Conservation (phyloP, 2,888 invertebrate species). For the Euplagia quadripunctaria region DNA sequence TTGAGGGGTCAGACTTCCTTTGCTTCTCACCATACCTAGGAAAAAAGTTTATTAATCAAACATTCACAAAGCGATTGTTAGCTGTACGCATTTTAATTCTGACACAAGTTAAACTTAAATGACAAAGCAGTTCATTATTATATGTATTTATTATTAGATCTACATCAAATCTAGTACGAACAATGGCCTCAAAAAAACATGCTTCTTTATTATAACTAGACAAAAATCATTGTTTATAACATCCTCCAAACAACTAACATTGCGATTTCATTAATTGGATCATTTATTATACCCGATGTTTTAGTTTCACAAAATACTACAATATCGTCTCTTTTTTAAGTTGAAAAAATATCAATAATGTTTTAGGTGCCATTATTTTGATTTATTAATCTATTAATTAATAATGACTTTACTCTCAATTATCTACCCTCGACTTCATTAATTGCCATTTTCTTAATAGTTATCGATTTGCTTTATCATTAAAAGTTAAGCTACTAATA, state of each 20-base stretch:
- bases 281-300: no score
- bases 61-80: background rate
- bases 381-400: no score
- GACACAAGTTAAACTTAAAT: background rate
- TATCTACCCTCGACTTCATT: no score
- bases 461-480: no score
- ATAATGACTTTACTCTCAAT: no score
- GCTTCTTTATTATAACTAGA: background rate
- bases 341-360: no score
- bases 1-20: constrained; percentile 90
- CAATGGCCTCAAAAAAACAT: background rate
- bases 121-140: background rate
- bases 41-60: background rate
- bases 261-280: background rate
- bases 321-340: no score
- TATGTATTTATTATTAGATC: background rate
- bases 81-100: background rate
- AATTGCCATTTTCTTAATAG: no score
- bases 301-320: no score
- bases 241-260: background rate
- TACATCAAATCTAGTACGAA: background rate
- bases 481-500: no score
- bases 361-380: no score
- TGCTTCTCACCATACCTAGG: constrained; percentile 95
- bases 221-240: background rate